phyloP scores from a whole-genome alignment of 1,140 invertebrate genomes.

The Cyclargus thomasi region DNA sequence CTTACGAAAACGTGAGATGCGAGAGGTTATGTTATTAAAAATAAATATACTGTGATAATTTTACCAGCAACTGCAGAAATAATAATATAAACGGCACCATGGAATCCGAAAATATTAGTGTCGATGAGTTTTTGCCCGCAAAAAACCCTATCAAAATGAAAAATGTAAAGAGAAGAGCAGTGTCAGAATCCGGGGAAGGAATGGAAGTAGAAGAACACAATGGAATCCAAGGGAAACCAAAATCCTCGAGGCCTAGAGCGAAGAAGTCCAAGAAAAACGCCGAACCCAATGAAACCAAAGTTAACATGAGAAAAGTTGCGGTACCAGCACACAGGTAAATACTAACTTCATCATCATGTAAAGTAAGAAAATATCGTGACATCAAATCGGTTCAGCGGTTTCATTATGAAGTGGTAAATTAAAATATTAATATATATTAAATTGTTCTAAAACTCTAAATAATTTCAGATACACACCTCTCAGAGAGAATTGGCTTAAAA shows the following conservation, averaged over 20 bases:
- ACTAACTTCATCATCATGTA: no score
- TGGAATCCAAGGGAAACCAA: constrained; percentile 78
- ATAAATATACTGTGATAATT: not conserved
- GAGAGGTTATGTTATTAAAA: constrained; percentile 1
- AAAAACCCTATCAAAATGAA: constrained; percentile 69
- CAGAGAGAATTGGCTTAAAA: constrained; percentile 98
- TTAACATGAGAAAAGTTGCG: constrained; percentile 78
- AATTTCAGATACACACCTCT: constrained; percentile 88
- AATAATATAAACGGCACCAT: constrained; percentile 28
- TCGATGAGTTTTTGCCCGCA: constrained; percentile 75
- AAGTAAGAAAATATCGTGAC: no score
- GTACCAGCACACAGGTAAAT: constrained; percentile 77
- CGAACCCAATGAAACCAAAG: constrained; percentile 77
- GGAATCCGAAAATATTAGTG: constrained; percentile 74
- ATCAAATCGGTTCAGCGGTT: no score
- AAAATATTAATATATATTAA: no score
- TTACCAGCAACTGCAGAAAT: not conserved
- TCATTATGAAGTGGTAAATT: no score
- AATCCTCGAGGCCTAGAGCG: constrained; percentile 54
- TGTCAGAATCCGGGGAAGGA: constrained; percentile 63
- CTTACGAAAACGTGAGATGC: not conserved
- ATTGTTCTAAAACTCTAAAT: no score
- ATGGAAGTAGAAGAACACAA: constrained; percentile 81
- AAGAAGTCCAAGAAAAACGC: constrained; percentile 75
- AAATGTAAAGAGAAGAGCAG: constrained; percentile 72